These are phyloP conservation scores for Sebastes goodei DNA, from an alignment of 2,797 vertebrate genomes.

Conservation along the genomic window DNA sequence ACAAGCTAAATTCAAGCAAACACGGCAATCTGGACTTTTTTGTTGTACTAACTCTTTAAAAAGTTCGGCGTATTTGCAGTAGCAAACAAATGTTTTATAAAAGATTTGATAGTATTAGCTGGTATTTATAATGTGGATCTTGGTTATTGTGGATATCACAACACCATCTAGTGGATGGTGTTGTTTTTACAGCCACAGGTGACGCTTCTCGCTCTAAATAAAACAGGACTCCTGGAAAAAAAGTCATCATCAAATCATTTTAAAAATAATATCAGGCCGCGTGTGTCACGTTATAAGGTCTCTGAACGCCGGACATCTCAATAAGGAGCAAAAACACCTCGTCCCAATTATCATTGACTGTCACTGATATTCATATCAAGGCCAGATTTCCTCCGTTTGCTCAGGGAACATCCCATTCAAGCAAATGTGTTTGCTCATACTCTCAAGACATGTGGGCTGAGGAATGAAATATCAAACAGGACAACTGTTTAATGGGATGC, in stretches of 20 bases:
- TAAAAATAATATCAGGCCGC: background rate
- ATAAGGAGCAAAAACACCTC: conserved; percentile 50
- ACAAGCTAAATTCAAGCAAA: conserved; percentile 57
- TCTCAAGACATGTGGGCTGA: conserved; percentile 75
- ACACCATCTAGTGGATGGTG: conserved; percentile 66
- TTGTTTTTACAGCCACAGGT: conserved; percentile 23
- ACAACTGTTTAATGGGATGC: conserved; percentile 72
- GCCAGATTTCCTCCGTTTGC: conserved; percentile 65
- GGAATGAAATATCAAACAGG: conserved; percentile 78
- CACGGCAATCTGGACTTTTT: conserved; percentile 61
- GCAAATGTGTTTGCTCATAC: conserved; percentile 78
- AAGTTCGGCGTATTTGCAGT: conserved; percentile 61
- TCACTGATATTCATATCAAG: conserved; percentile 62
- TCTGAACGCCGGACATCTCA: conserved; percentile 38
- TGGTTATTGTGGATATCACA: conserved; percentile 44
- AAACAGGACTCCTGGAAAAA: background rate
- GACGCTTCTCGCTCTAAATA: background rate
- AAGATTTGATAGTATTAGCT: conserved; percentile 63
- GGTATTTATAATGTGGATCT: conserved; percentile 55
- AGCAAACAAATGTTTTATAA: conserved; percentile 59
- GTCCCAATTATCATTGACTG: conserved; percentile 57
- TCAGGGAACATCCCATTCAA: conserved; percentile 72
- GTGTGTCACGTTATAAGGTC: conserved; percentile 1
- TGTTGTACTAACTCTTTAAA: conserved; percentile 64
- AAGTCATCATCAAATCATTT: background rate